These are phyloP conservation scores for Sipha maydis DNA, from an alignment of 2,888 invertebrate species.

Conservation along the genomic window DNA sequence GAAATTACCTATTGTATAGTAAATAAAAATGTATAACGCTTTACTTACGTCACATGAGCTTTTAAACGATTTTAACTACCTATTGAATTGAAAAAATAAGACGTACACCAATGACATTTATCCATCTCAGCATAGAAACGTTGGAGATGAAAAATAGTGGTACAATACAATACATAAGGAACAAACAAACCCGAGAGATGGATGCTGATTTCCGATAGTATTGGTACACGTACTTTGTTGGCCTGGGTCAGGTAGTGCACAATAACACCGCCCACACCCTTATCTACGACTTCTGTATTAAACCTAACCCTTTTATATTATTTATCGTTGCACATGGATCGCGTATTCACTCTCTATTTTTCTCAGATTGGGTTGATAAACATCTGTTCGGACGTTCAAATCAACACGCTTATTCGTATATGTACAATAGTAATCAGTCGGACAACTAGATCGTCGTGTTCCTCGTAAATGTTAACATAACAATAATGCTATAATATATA, in stretches of 20 bases:
- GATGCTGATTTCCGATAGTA: conserved; percentile 54
- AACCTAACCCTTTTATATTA: conserved; percentile 58
- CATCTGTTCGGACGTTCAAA: conserved; percentile 60
- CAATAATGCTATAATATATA: background rate
- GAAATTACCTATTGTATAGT: too few species aligned
- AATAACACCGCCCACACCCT: conserved; percentile 54
- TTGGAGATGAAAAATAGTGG: conserved; percentile 51
- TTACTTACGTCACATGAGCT: background rate
- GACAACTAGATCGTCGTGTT: conserved; percentile 52
- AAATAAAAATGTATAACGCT: too few species aligned
- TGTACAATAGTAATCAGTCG: conserved; percentile 38
- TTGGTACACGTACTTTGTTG: conserved; percentile 27
- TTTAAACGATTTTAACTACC: background rate
- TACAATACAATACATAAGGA: conserved; percentile 33
- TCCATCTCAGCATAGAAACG: conserved; percentile 7
- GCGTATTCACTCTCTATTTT: background rate
- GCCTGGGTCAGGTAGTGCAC: conserved; percentile 61
- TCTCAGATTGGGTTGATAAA: conserved; percentile 57
- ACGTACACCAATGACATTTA: conserved; percentile 15
- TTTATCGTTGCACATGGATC: conserved; percentile 46
- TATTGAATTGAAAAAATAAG: conserved; percentile 8
- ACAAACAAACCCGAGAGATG: conserved; percentile 49
- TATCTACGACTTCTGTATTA: conserved; percentile 55
- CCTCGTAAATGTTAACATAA: conserved; percentile 31
- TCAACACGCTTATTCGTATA: conserved; percentile 37